Conservation (phyloP, 2,888 invertebrate species). For the Agapostemon virescens region DNA sequence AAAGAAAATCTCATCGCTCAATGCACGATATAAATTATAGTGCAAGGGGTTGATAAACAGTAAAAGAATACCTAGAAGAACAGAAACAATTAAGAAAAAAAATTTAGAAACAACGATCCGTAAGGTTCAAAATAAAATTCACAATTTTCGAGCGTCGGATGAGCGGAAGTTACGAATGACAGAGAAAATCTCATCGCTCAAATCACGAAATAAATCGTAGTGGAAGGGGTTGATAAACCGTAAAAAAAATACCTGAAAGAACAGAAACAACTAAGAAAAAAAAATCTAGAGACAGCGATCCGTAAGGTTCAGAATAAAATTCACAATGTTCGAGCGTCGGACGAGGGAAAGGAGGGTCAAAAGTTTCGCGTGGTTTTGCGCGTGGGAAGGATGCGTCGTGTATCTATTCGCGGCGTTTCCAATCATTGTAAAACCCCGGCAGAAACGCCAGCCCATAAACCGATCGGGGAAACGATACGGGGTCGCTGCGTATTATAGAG, state of each 20-base stretch:
- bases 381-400: conserved; percentile 1
- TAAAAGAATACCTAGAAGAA: too few relatives aligned
- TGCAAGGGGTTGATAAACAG: too few relatives aligned
- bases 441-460: conserved; percentile 79
- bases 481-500: conserved; percentile 74
- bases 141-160: too few relatives aligned
- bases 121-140: too few relatives aligned
- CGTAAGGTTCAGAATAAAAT: not conserved
- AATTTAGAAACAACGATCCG: too few relatives aligned
- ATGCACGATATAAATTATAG: too few relatives aligned
- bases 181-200: too few relatives aligned
- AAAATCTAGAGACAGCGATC: not conserved
- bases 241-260: not conserved
- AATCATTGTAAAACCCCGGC: conserved; percentile 80
- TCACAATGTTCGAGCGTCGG: not conserved
- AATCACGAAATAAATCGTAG: too few relatives aligned
- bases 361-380: conserved; percentile 9
- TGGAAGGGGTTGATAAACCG: too few relatives aligned
- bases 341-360: not conserved
- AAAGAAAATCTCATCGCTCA: too few relatives aligned
- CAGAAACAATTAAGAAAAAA: too few relatives aligned
- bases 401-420: conserved; percentile 77
- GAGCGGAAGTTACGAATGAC: too few relatives aligned
- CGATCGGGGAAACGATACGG: conserved; percentile 78
- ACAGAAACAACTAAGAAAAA: not conserved